A percentile compares a stretch with the other conserved stretches of the same genome.
These are phyloP conservation scores for Tinamus major DNA, from an alignment of 2,797 vertebrate genomes.

Conservation along the genomic window DNA sequence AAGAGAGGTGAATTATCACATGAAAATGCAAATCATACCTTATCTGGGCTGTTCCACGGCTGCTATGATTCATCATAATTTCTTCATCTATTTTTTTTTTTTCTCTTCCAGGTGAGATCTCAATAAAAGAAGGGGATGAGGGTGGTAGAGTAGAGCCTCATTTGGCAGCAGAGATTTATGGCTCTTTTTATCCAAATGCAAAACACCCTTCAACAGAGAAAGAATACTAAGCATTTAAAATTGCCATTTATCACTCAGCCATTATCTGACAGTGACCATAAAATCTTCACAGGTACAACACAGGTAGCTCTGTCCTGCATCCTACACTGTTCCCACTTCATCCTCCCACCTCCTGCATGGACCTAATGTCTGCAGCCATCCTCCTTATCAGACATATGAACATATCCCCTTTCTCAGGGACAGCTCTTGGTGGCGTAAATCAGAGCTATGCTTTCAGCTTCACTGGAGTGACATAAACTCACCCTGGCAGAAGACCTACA, in stretches of 20 bases:
- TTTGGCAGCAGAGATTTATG: conserved; percentile 75
- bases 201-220: conserved; percentile 39
- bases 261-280: conserved; percentile 37
- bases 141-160: conserved; percentile 17
- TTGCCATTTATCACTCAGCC: conserved; percentile 46
- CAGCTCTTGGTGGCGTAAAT: background rate
- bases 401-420: background rate
- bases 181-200: conserved; percentile 73
- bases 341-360: background rate
- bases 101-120: conserved; percentile 68
- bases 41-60: conserved; percentile 74
- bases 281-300: background rate
- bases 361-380: background rate
- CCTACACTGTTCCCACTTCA: accelerated
- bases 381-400: background rate
- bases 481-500: background rate
- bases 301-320: background rate
- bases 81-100: conserved; percentile 59
- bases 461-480: background rate
- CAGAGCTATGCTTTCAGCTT: background rate
- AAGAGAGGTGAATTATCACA: conserved; percentile 70
- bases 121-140: background rate
- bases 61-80: conserved; percentile 76
- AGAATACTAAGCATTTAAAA: conserved; percentile 72
- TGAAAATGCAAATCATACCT: conserved; percentile 75